phyloP scores from a whole-genome alignment of 2,113 vertebrate genomes.

The Podarcis cretensis region DNA sequence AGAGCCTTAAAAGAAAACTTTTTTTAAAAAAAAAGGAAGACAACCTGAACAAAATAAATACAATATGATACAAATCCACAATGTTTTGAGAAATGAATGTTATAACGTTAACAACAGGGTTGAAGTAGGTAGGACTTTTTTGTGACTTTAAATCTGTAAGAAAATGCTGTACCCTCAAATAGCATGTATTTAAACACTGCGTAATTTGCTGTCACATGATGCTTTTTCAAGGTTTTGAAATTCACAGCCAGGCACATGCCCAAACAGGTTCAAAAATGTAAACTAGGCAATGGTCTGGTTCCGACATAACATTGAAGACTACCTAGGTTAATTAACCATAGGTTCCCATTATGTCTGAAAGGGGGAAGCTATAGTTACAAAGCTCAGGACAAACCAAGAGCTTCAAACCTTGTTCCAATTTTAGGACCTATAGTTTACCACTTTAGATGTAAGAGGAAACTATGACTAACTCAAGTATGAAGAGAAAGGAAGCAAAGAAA shows the following conservation, averaged over 20 bases:
- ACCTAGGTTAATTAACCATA: not conserved
- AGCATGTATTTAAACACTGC: conserved; percentile 66
- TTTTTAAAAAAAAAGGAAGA: conserved; percentile 70
- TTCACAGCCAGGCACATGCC: conserved; percentile 47
- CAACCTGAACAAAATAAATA: conserved; percentile 94
- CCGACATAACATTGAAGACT: not conserved
- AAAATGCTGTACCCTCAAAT: conserved; percentile 56
- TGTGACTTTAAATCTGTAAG: conserved; percentile 48
- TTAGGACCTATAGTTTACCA: not conserved
- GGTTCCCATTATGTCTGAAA: not conserved
- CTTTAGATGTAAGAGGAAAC: not conserved
- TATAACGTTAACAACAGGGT: conserved; percentile 49
- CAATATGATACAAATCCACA: conserved; percentile 94
- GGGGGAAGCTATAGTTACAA: not conserved
- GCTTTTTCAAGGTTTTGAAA: conserved; percentile 57
- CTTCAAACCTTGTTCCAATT: not conserved
- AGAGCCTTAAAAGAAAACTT: conserved; percentile 92
- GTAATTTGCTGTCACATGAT: conserved; percentile 56
- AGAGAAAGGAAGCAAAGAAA: not conserved
- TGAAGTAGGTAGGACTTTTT: conserved; percentile 51
- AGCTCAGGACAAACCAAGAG: not conserved
- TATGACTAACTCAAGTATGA: not conserved
- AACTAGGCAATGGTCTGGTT: conserved; percentile 28
- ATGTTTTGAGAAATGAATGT: conserved; percentile 79
- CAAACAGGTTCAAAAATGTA: conserved; percentile 52